phyloP scores from a whole-genome alignment of 2,888 invertebrate genomes.

The Drosophila mercatorum region DNA sequence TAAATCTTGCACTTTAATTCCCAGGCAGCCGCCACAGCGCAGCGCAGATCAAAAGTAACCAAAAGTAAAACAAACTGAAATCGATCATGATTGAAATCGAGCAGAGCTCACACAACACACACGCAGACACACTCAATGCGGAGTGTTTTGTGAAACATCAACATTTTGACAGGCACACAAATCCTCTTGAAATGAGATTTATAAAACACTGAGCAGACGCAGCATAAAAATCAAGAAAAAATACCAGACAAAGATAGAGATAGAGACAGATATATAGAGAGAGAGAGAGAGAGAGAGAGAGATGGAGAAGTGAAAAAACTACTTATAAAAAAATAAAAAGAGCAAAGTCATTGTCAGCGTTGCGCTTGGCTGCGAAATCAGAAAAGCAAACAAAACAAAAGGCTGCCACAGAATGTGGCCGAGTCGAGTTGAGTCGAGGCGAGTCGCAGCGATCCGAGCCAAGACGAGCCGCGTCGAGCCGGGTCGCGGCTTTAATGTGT shows the following conservation, averaged over 20 bases:
- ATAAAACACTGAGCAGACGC: conserved; percentile 76
- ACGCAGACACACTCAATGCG: conserved; percentile 19
- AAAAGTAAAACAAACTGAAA: conserved; percentile 72
- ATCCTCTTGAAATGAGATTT: conserved; percentile 79
- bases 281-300: neutral
- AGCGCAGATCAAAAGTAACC: conserved; percentile 68
- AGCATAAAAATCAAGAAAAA: conserved; percentile 29
- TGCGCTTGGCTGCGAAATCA: conserved; percentile 79
- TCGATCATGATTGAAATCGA: conserved; percentile 81
- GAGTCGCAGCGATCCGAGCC: neutral
- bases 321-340: conserved; percentile 52
- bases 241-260: neutral
- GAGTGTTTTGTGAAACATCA: conserved; percentile 81
- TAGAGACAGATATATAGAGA: neutral
- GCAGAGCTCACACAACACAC: conserved; percentile 44
- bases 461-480: conserved; percentile 8
- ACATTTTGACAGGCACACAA: conserved; percentile 81
- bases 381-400: conserved; percentile 76
- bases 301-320: conserved; percentile 7
- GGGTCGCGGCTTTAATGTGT: conserved; percentile 70
- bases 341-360: conserved; percentile 81
- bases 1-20: conserved; percentile 74
- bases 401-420: conserved; percentile 59
- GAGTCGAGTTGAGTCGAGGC: conserved; percentile 3
- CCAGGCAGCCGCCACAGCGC: conserved; percentile 49